These are phyloP conservation scores for Characodon lateralis DNA, from an alignment of 2,797 vertebrate genomes.

Conservation along the genomic window DNA sequence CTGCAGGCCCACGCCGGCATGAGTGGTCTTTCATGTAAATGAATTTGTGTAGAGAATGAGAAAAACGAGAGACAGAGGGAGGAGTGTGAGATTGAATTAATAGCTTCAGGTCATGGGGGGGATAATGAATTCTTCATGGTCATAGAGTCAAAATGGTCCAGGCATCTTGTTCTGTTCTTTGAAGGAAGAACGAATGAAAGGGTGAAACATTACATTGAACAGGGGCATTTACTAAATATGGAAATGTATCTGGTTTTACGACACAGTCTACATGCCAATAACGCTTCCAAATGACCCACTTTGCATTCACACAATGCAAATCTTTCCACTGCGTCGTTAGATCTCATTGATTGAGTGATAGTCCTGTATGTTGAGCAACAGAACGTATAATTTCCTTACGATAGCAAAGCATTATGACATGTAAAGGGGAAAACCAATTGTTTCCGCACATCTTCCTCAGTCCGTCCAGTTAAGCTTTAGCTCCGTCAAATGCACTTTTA, in stretches of 20 bases:
- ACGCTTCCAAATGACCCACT: constrained; percentile 81
- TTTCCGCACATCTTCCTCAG: not conserved
- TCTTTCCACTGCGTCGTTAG: constrained; percentile 68
- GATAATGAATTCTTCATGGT: constrained; percentile 82
- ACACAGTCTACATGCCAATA: constrained; percentile 65
- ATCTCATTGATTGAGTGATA: constrained; percentile 67
- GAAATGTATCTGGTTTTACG: constrained; percentile 76
- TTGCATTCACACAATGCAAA: constrained; percentile 80
- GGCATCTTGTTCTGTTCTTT: constrained; percentile 55
- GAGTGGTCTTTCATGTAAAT: constrained; percentile 82
- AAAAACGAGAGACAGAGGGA: constrained; percentile 74
- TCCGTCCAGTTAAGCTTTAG: constrained; percentile 18
- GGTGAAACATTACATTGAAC: constrained; percentile 70
- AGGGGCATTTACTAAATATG: constrained; percentile 75
- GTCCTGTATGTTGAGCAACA: constrained; percentile 68
- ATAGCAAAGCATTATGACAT: constrained; percentile 63
- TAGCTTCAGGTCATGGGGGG: constrained; percentile 78
- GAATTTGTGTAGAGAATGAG: constrained; percentile 75
- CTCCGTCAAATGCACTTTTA: not conserved
- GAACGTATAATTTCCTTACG: constrained; percentile 63
- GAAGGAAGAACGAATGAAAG: constrained; percentile 61
- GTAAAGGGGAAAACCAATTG: not conserved
- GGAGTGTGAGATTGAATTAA: constrained; percentile 78
- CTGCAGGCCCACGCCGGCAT: constrained; percentile 71
- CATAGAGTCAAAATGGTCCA: constrained; percentile 75